Conservation (phyloP, 2,113 vertebrate genomes). For the Corvus moneduloides region DNA sequence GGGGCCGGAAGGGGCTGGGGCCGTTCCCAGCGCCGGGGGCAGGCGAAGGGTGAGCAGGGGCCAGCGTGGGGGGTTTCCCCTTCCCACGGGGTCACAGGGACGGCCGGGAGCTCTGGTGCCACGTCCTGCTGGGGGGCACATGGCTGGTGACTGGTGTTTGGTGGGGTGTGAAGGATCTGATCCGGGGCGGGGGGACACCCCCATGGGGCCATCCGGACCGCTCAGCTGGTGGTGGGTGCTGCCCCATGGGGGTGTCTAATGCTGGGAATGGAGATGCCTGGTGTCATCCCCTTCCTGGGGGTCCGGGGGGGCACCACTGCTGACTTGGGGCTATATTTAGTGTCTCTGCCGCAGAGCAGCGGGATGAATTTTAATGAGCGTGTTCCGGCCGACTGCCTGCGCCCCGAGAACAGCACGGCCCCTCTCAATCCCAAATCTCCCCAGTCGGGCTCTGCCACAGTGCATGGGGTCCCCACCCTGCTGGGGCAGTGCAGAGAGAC, state of each 20-base stretch:
- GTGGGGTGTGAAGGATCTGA: not conserved
- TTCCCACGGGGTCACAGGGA: not conserved
- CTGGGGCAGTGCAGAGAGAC: not conserved
- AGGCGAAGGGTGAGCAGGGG: not conserved
- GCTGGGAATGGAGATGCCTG: not conserved
- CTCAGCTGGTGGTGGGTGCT: accelerated
- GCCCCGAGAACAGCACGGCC: not conserved
- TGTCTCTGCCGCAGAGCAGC: not conserved
- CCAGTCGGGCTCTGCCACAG: accelerated
- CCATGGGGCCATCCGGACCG: accelerated
- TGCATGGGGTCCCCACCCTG: not conserved
- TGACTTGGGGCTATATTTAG: not conserved
- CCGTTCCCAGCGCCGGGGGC: not conserved
- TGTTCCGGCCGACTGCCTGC: not conserved
- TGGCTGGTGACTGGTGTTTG: not conserved
- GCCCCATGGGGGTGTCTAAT: accelerated
- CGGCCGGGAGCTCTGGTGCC: not conserved
- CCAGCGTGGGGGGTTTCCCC: not conserved
- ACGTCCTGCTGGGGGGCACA: not conserved
- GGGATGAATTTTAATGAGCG: not conserved
- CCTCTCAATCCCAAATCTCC: not conserved
- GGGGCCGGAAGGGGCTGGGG: constrained; percentile 19
- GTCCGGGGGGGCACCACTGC: not conserved
- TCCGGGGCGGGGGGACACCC: accelerated
- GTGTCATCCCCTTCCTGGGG: not conserved